Evolutionary conservation across 2,888 invertebrate species (phyloP).

Genomic region (Sphecodes monilicornis): DNA sequence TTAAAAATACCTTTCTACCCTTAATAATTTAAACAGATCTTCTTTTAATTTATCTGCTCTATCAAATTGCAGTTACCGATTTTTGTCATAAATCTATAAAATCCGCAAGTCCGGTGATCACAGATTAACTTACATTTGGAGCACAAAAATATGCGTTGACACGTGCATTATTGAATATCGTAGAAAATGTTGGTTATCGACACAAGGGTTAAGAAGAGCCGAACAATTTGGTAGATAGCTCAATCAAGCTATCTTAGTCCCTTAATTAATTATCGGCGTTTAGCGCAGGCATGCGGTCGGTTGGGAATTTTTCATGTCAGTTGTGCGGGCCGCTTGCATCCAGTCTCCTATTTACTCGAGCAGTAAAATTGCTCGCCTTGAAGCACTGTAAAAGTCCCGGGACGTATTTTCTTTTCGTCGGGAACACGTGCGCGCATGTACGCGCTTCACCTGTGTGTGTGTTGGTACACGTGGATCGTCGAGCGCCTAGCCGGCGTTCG

Average conservation of each 20-base stretch:
- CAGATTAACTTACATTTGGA: background rate
- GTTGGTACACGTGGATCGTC: constrained; percentile 46
- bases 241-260: background rate
- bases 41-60: too few relatives aligned
- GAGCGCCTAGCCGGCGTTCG: background rate
- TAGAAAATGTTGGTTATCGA: background rate
- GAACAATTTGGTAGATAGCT: background rate
- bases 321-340: constrained; percentile 32
- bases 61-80: too few relatives aligned
- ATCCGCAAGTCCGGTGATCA: too few relatives aligned
- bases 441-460: constrained; percentile 10
- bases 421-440: constrained; percentile 18
- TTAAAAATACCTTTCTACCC: too few relatives aligned
- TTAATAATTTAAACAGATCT: too few relatives aligned
- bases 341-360: constrained; percentile 62
- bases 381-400: constrained; percentile 54
- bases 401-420: constrained; percentile 61
- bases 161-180: background rate
- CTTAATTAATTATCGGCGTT: constrained; percentile 43
- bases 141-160: too few relatives aligned
- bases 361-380: constrained; percentile 67
- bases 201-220: background rate
- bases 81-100: too few relatives aligned
- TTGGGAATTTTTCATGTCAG: constrained; percentile 46
- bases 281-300: background rate